phyloP scores from a whole-genome alignment of 1,140 invertebrate genomes.

The Tetranychus urticae region DNA sequence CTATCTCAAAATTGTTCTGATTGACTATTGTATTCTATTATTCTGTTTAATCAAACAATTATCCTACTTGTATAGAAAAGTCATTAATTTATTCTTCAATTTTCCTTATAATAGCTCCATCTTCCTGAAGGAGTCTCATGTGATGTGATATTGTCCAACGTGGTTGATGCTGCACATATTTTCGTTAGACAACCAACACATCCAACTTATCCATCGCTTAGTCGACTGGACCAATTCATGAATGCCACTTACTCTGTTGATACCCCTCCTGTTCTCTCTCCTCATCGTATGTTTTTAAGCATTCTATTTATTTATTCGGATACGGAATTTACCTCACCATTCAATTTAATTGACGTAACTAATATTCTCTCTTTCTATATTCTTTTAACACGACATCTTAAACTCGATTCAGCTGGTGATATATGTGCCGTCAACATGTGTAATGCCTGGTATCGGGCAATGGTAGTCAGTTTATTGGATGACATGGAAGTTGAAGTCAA shows the following conservation, averaged over 20 bases:
- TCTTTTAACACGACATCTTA: background rate
- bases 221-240: slow-evolving; percentile 40
- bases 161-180: slow-evolving; percentile 56
- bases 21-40: background rate
- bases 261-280: slow-evolving; percentile 27
- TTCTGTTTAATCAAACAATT: too few relatives aligned
- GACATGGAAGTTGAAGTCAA: slow-evolving; percentile 42
- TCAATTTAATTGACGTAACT: too few relatives aligned
- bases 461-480: slow-evolving; percentile 35
- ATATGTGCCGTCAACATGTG: slow-evolving; percentile 61
- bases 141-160: slow-evolving; percentile 60
- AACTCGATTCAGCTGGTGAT: slow-evolving; percentile 36
- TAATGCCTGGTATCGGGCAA: slow-evolving; percentile 65
- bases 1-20: slow-evolving; percentile 4
- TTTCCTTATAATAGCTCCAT: slow-evolving; percentile 34
- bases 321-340: slow-evolving; percentile 2
- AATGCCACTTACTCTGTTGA: slow-evolving; percentile 22
- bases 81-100: too few relatives aligned
- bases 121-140: slow-evolving; percentile 74
- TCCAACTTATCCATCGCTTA: slow-evolving; percentile 57
- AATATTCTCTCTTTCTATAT: background rate
- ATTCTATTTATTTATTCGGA: slow-evolving; percentile 22
- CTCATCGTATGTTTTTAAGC: slow-evolving; percentile 14
- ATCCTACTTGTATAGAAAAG: too few relatives aligned
- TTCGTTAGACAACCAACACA: slow-evolving; percentile 84